A percentile compares a stretch with the other conserved stretches of the same genome.
Evolutionary conservation across 2,113 vertebrate genomes (phyloP).

Genomic region (Hiodon tergisus): DNA sequence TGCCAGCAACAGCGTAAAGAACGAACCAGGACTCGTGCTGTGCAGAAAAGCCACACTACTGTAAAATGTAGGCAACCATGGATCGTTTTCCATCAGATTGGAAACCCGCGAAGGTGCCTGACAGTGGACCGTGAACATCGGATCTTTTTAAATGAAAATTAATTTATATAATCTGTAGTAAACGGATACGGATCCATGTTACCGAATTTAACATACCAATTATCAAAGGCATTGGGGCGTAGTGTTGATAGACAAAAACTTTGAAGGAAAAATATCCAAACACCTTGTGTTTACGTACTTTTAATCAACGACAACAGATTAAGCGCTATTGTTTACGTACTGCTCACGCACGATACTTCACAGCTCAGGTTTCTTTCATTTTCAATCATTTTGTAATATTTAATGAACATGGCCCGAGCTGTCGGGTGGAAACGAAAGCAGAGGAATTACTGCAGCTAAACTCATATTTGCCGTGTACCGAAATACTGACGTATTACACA

Average conservation of each 20-base stretch:
- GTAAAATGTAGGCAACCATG: slow-evolving; percentile 12
- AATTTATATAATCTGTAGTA: too few relatives aligned
- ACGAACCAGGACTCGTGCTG: slow-evolving; percentile 10
- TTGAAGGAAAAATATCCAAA: too few relatives aligned
- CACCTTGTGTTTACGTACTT: not conserved
- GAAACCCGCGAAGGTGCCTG: not conserved
- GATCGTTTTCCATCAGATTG: not conserved
- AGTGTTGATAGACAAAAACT: too few relatives aligned
- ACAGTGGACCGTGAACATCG: not conserved
- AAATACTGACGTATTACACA: slow-evolving; percentile 16
- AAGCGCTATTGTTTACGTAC: not conserved
- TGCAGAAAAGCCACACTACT: not conserved
- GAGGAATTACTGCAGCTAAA: slow-evolving; percentile 21
- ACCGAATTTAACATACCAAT: too few relatives aligned
- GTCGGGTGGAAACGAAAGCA: slow-evolving; percentile 6
- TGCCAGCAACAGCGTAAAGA: slow-evolving; percentile 17
- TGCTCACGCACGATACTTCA: not conserved
- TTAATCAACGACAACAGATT: not conserved
- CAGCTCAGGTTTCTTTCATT: not conserved
- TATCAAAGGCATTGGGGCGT: too few relatives aligned
- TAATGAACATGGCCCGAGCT: not conserved
- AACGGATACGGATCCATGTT: too few relatives aligned
- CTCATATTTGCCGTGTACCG: slow-evolving; percentile 1
- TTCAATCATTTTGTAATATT: slow-evolving; percentile 5
- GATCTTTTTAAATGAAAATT: too few relatives aligned